Evolutionary conservation across 2,888 invertebrate species (phyloP), one percentile per base, ranked within the genome.

Genomic region (Agrochola litura): DNA sequence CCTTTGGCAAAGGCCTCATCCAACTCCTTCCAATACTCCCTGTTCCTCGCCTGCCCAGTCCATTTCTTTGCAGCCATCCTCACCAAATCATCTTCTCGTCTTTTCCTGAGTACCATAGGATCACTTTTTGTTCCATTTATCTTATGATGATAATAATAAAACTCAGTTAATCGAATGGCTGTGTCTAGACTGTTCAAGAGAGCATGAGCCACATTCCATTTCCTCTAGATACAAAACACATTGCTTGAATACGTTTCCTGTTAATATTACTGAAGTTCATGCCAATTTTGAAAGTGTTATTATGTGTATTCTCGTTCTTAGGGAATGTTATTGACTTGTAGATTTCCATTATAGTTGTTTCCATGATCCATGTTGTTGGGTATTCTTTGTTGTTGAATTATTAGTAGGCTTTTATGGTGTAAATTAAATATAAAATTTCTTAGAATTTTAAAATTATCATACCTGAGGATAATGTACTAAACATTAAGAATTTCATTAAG

Each of bases 231-330:
- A 73, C 14, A 46, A 70, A 79, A 79, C 65, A 83, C 64, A 79
- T 70, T 79, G 71, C 66, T 79, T 49, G 52, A 43, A 79, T 61
- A 63, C 4, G n/a, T 30, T 83, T 71, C 56, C 61, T 67, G 52
- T 37, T 76, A 58, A 64, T 81, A 52, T 25, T 70, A 61, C 65
- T 70, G 79, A 78, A 25, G 25, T 61, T 65, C 79, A 66, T 83
- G 79, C 80, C 80, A 81, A 83, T 83, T 83, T 79, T 56, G 43
- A 56, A 61, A 78, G 70, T 37, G 83, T 43, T 79, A 25, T 54
- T 65, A 71, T 66, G 49, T 66, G 56, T 65, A 66, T 63, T 78
- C 76, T 64, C 22, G 0, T 77, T 58, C 49, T 56, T n/a, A 37
- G 22, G 43, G 43, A 68, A 69, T 83, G 30, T 58, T 60, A 61